These are phyloP conservation scores for Ctena decussata DNA, from an alignment of 2,888 invertebrate species.

Conservation along the genomic window DNA sequence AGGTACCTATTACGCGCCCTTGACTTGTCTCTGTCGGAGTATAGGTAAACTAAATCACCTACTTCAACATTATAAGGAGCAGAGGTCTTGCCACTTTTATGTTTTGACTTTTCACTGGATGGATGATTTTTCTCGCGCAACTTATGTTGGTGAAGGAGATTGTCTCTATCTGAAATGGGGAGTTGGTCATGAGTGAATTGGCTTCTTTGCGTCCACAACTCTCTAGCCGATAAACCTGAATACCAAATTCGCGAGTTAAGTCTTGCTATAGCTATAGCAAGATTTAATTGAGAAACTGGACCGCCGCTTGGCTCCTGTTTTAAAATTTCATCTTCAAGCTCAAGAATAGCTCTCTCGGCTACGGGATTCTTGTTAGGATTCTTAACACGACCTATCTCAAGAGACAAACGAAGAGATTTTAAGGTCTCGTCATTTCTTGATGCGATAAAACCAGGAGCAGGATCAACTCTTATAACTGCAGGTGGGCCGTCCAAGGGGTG, in stretches of 20 bases:
- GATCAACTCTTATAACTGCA: constrained; percentile 62
- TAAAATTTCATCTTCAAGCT: constrained; percentile 69
- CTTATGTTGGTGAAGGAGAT: constrained; percentile 49
- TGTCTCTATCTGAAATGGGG: constrained; percentile 46
- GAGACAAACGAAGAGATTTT: constrained; percentile 16
- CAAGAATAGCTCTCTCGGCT: constrained; percentile 69
- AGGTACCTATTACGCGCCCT: constrained; percentile 52
- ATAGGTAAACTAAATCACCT: constrained; percentile 62
- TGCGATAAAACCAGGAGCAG: constrained; percentile 52
- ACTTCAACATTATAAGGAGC: not conserved
- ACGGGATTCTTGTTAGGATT: constrained; percentile 67
- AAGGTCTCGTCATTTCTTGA: constrained; percentile 47
- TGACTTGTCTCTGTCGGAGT: constrained; percentile 42
- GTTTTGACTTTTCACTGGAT: too few species aligned
- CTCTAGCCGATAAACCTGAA: constrained; percentile 61
- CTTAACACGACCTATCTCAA: constrained; percentile 64
- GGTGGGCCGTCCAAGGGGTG: constrained; percentile 63
- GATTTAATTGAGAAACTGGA: not conserved
- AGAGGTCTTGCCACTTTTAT: constrained; percentile 49
- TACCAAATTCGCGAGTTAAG: constrained; percentile 61
- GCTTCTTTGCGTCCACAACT: constrained; percentile 63
- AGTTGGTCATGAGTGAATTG: constrained; percentile 65
- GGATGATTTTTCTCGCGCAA: constrained; percentile 50
- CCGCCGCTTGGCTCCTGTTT: constrained; percentile 53
- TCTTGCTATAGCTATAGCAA: constrained; percentile 35